Percentiles rank a stretch among this genome's conserved stretches.
Conservation (phyloP, 2,888 invertebrate genomes). For the Parnassius orleans region DNA sequence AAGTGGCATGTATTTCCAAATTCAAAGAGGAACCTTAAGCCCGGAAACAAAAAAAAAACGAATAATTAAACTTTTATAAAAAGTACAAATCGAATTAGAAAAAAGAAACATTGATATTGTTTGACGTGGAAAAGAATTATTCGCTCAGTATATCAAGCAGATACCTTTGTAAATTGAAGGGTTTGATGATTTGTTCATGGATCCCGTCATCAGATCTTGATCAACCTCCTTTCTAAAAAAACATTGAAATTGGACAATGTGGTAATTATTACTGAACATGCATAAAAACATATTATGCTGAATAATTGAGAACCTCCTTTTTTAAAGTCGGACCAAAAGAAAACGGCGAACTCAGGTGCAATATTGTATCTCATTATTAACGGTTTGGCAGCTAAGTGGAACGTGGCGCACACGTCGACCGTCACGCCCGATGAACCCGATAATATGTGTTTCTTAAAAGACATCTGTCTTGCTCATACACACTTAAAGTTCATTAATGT, state of each 20-base stretch:
- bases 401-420: conserved; percentile 55
- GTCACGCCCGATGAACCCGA: conserved; percentile 42
- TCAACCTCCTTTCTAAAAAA: no score
- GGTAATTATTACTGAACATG: no score
- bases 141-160: no score
- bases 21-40: background rate
- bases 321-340: conserved; percentile 30
- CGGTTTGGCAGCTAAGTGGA: conserved; percentile 42
- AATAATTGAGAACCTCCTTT: background rate
- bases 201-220: no score
- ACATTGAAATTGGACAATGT: no score
- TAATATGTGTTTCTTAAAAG: conserved; percentile 19
- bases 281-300: no score
- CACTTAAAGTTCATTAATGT: background rate
- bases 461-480: conserved; percentile 27
- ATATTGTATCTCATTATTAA: conserved; percentile 47
- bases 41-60: conserved; percentile 9
- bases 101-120: no score
- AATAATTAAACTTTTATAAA: conserved; percentile 9
- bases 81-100: background rate
- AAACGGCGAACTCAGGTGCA: conserved; percentile 43
- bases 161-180: no score
- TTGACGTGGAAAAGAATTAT: no score
- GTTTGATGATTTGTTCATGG: no score
- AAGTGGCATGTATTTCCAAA: no score